phyloP scores from a whole-genome alignment of 2,113 vertebrate species.

The Pavo muticus region DNA sequence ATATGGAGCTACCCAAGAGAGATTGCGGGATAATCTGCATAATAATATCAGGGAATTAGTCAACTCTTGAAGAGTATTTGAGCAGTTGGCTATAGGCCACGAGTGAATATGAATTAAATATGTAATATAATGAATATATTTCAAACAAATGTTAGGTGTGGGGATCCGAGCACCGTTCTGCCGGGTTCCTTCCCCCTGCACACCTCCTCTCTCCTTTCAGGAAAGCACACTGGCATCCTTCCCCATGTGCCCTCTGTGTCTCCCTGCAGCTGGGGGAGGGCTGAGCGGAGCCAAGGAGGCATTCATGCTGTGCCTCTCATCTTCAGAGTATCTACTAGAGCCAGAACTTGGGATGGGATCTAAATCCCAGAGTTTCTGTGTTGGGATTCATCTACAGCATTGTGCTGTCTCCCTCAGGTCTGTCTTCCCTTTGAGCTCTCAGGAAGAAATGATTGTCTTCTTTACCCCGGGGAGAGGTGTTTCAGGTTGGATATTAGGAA shows the following conservation, averaged over 20 bases:
- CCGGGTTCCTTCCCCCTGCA: neutral
- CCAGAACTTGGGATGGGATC: neutral
- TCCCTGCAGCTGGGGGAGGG: neutral
- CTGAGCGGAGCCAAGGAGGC: neutral
- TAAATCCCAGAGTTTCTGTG: neutral
- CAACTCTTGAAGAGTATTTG: slow-evolving; percentile 11
- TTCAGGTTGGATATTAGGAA: too few species aligned
- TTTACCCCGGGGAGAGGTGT: neutral
- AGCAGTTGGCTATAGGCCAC: slow-evolving; percentile 17
- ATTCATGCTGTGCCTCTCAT: neutral
- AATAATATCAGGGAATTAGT: slow-evolving; percentile 27
- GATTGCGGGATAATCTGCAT: slow-evolving; percentile 14
- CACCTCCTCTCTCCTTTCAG: neutral
- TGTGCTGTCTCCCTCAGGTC: neutral
- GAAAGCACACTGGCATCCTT: neutral
- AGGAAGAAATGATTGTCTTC: neutral
- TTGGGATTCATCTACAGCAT: neutral
- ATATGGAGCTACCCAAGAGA: neutral
- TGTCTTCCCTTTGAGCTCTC: neutral
- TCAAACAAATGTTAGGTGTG: neutral
- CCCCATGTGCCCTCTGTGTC: neutral
- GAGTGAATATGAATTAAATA: slow-evolving; percentile 29
- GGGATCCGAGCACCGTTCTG: neutral
- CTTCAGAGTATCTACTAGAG: neutral
- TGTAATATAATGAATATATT: neutral